phyloP scores from a whole-genome alignment of 2,113 vertebrate genomes.

The Nothocercus nigrocapillus region DNA sequence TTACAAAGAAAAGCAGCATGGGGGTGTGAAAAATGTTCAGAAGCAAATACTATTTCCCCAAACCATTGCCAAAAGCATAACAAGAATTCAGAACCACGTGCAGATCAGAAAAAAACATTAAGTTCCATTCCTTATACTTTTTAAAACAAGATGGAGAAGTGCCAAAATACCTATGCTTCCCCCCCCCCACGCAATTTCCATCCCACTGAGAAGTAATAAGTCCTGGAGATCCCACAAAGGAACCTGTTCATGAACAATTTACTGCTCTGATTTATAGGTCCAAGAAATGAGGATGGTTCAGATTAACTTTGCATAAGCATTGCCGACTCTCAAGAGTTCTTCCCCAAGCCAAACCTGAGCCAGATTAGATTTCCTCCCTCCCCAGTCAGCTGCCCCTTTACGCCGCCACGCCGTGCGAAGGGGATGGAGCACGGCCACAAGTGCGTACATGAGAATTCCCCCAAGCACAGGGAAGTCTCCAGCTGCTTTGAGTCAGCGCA shows the following conservation, averaged over 20 bases:
- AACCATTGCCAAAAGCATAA: not conserved
- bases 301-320: conserved; percentile 47
- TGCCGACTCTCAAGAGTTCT: conserved; percentile 5
- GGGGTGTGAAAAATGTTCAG: not conserved
- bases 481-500: not conserved
- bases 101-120: conserved; percentile 37
- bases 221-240: conserved; percentile 48
- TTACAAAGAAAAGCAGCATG: conserved; percentile 10
- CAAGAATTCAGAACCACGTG: not conserved
- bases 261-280: conserved; percentile 37
- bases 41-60: not conserved
- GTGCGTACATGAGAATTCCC: not conserved
- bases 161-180: conserved; percentile 46
- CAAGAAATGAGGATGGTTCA: conserved; percentile 65
- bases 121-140: conserved; percentile 26
- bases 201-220: conserved; percentile 54
- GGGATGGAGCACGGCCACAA: conserved; percentile 15
- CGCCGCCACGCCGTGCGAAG: not conserved
- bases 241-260: conserved; percentile 52
- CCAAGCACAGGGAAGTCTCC: not conserved
- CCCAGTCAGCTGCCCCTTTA: conserved; percentile 1
- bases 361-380: conserved; percentile 10
- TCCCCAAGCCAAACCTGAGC: not conserved
- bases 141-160: conserved; percentile 24
- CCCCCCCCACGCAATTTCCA: conserved; percentile 4